phyloP scores from a whole-genome alignment of 2,888 invertebrate species.

The Hybos culiciformis region DNA sequence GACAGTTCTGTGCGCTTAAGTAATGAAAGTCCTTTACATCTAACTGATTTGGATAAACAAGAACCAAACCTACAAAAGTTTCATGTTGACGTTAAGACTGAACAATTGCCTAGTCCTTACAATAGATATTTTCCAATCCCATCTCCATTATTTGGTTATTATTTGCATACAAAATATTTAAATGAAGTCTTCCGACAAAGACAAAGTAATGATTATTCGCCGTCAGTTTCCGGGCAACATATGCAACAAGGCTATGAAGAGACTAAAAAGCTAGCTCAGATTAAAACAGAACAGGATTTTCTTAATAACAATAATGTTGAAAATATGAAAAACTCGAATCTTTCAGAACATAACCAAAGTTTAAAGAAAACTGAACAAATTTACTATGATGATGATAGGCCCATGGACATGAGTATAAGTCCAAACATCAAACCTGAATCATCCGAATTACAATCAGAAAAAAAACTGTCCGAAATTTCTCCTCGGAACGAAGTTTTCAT shows the following conservation, averaged over 20 bases:
- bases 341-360: constrained; percentile 1
- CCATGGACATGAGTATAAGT: constrained; percentile 17
- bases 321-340: not conserved
- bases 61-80: too few relatives aligned
- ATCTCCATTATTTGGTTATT: constrained; percentile 42
- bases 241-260: constrained; percentile 12
- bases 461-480: constrained; percentile 6
- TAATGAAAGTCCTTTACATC: constrained; percentile 18
- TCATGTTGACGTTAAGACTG: constrained; percentile 35
- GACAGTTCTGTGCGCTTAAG: constrained; percentile 30
- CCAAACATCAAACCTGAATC: constrained; percentile 29
- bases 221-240: too few relatives aligned
- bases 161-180: constrained; percentile 47
- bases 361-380: not conserved
- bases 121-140: constrained; percentile 35
- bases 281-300: constrained; percentile 15
- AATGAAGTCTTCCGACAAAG: constrained; percentile 45
- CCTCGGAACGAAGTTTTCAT: constrained; percentile 20
- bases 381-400: constrained; percentile 14
- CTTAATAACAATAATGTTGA: constrained; percentile 7
- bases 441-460: constrained; percentile 16
- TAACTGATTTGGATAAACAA: constrained; percentile 13
- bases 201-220: constrained; percentile 45
- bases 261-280: constrained; percentile 15
- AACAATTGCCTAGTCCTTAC: constrained; percentile 32